Percentiles rank a stretch among this genome's conserved stretches.
Evolutionary conservation across 2,113 vertebrate genomes (phyloP).

Genomic region (Asarcornis scutulata): DNA sequence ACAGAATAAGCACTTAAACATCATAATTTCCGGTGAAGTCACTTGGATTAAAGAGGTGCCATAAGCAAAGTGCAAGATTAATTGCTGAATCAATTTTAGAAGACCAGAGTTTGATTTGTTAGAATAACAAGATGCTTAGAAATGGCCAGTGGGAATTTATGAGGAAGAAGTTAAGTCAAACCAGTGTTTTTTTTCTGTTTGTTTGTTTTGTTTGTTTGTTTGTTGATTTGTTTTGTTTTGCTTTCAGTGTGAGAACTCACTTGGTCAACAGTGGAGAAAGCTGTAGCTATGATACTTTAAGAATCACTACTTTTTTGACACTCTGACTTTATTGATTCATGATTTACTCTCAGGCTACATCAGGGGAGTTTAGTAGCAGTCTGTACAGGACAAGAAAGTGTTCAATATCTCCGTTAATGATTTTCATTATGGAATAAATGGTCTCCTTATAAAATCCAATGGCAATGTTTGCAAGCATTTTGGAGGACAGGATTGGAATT

Average conservation of each 20-base stretch:
- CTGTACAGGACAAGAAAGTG: not conserved
- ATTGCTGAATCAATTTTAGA: not conserved
- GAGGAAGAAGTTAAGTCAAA: not conserved
- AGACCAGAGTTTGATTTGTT: not conserved
- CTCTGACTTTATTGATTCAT: not conserved
- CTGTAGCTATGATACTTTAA: not conserved
- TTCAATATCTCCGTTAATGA: not conserved
- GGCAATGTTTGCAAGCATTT: not conserved
- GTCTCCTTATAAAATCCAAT: not conserved
- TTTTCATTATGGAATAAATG: not conserved
- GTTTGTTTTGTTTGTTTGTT: not conserved
- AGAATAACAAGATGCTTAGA: not conserved
- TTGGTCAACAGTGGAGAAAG: not conserved
- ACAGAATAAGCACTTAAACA: not conserved
- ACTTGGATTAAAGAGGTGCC: not conserved
- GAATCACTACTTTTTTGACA: not conserved
- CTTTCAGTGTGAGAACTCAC: not conserved
- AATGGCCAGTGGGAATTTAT: not conserved
- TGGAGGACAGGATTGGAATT: not conserved
- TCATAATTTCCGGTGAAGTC: not conserved
- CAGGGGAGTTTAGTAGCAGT: not conserved
- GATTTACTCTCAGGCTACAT: not conserved
- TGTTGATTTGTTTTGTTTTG: not conserved
- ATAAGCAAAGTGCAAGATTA: not conserved
- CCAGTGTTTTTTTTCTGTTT: not conserved